Evolutionary conservation across 2,113 vertebrate genomes (phyloP).

Genomic region (Pristiophorus japonicus): DNA sequence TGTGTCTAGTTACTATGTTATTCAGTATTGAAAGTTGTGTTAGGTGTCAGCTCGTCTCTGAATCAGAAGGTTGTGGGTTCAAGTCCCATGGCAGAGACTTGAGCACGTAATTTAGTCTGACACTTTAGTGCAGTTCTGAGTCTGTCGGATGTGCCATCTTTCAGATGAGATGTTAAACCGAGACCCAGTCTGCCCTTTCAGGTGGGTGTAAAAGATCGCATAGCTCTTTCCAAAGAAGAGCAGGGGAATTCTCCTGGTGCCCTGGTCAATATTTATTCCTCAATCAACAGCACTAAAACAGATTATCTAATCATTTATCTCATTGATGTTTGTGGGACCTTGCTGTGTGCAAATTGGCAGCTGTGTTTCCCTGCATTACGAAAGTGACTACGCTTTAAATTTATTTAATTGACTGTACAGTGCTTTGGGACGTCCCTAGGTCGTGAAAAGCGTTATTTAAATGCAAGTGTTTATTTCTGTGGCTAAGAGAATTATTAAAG

Average conservation of each 20-base stretch:
- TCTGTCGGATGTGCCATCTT: background rate
- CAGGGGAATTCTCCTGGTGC: background rate
- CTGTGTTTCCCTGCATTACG: background rate
- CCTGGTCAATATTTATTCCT: background rate
- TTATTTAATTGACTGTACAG: background rate
- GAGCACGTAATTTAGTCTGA: background rate
- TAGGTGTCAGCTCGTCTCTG: background rate
- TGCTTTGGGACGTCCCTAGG: background rate
- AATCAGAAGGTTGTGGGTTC: background rate
- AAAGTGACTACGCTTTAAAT: background rate
- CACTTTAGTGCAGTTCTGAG: background rate
- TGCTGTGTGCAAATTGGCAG: background rate
- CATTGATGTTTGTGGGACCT: background rate
- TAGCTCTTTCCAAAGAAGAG: background rate
- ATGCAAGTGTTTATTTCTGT: background rate
- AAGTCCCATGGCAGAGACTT: background rate
- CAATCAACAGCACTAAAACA: background rate
- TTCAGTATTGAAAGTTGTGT: background rate
- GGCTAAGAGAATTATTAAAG: too few species aligned
- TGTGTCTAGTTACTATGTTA: too few species aligned
- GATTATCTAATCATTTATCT: background rate
- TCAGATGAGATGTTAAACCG: background rate
- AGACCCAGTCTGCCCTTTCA: background rate
- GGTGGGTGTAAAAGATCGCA: background rate
- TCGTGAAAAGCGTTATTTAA: background rate